phyloP scores from a whole-genome alignment of 2,888 invertebrate genomes.

The Ectobius pallidus region DNA sequence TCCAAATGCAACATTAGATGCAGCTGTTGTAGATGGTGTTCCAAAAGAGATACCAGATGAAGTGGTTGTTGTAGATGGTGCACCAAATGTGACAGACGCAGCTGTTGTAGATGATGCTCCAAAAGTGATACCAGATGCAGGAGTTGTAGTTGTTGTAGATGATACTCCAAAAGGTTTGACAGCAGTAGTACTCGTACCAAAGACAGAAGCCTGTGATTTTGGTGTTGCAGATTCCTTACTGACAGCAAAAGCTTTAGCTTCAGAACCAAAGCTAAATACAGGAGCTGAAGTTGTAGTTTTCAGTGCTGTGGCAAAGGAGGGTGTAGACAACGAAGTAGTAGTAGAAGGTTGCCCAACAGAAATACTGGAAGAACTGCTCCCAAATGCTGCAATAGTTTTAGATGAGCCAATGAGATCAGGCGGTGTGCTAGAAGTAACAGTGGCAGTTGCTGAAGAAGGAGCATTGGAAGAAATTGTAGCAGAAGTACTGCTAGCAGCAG shows the following conservation, averaged over 20 bases:
- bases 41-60: neutral
- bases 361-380: neutral
- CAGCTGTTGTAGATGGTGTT: constrained; percentile 1
- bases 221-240: neutral
- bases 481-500: neutral
- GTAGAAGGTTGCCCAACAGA: neutral
- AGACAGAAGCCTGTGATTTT: neutral
- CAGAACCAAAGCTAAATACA: neutral
- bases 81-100: neutral
- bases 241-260: neutral
- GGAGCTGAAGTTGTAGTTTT: neutral
- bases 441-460: neutral
- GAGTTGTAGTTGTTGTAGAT: neutral
- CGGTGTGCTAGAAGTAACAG: neutral
- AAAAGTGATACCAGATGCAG: neutral
- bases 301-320: constrained; percentile 6
- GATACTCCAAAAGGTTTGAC: neutral
- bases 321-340: neutral
- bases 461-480: neutral
- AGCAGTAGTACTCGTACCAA: neutral
- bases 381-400: constrained; percentile 9
- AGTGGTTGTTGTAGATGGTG: neutral
- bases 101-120: neutral
- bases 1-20: neutral
- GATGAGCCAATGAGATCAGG: constrained; percentile 13